phyloP scores from a whole-genome alignment of 2,797 vertebrate genomes.

The Pipistrellus pygmaeus region DNA sequence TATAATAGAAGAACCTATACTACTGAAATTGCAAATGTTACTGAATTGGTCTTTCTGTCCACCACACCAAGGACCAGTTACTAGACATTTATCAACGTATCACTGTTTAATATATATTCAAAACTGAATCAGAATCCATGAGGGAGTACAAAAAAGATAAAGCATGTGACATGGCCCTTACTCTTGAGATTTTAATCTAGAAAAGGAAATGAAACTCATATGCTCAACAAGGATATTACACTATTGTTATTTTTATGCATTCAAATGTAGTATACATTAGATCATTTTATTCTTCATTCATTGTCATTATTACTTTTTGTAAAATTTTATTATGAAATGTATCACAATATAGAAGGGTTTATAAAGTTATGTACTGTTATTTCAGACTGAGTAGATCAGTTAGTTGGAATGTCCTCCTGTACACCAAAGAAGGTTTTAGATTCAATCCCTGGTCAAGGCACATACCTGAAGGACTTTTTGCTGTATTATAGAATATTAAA shows the following conservation, averaged over 20 bases:
- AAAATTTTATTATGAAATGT: not conserved
- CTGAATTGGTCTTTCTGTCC: not conserved
- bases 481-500: not conserved
- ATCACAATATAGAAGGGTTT: not conserved
- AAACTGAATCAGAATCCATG: not conserved
- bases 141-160: not conserved
- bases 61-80: not conserved
- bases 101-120: not conserved
- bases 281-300: not conserved
- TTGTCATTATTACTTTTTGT: not conserved
- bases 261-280: not conserved
- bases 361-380: no score
- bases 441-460: not conserved
- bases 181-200: slow-evolving; percentile 6
- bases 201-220: not conserved
- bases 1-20: not conserved
- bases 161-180: not conserved
- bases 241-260: not conserved
- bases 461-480: not conserved
- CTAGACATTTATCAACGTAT: not conserved
- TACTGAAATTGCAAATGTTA: not conserved
- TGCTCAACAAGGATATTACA: not conserved
- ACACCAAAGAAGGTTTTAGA: not conserved
- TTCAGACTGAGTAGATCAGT: not conserved
- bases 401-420: not conserved